Conservation (phyloP, 2,888 invertebrate genomes). For the Chesias legatella region DNA sequence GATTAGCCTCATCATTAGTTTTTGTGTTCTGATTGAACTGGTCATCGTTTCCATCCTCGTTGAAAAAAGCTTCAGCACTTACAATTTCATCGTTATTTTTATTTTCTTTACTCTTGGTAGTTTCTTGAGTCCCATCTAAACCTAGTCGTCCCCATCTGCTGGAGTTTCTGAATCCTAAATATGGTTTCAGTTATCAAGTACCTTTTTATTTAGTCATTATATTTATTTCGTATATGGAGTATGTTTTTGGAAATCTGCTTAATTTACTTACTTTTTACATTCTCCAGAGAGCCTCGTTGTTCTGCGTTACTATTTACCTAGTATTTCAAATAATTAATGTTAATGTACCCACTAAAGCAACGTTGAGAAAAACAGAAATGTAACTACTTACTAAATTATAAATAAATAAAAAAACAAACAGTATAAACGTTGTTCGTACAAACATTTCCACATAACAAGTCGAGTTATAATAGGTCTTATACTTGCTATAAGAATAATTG, state of each 20-base stretch:
- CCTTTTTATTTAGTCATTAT: too few relatives aligned
- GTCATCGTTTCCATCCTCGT: too few relatives aligned
- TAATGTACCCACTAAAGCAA: too few relatives aligned
- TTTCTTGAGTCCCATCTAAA: constrained; percentile 5
- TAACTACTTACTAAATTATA: constrained; percentile 29
- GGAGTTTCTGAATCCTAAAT: too few relatives aligned
- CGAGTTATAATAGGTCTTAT: constrained; percentile 7
- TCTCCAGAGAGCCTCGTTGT: constrained; percentile 2
- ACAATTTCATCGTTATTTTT: not conserved
- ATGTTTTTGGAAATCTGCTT: too few relatives aligned
- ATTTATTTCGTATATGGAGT: too few relatives aligned
- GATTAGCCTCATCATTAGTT: too few relatives aligned
- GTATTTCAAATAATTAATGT: too few relatives aligned
- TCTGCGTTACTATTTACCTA: constrained; percentile 7
- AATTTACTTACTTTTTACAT: not conserved
- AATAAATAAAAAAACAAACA: constrained; percentile 20
- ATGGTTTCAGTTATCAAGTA: too few relatives aligned
- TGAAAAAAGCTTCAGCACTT: too few relatives aligned
- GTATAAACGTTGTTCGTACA: constrained; percentile 17
- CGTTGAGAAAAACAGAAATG: constrained; percentile 1
- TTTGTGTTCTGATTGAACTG: too few relatives aligned
- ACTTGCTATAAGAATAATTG: constrained; percentile 24
- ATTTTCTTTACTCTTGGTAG: not conserved
- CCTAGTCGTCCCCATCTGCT: constrained; percentile 5
- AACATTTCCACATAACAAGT: constrained; percentile 27